Evolutionary conservation across 2,113 vertebrate species (phyloP).

Genomic region (Manacus vitellinus): DNA sequence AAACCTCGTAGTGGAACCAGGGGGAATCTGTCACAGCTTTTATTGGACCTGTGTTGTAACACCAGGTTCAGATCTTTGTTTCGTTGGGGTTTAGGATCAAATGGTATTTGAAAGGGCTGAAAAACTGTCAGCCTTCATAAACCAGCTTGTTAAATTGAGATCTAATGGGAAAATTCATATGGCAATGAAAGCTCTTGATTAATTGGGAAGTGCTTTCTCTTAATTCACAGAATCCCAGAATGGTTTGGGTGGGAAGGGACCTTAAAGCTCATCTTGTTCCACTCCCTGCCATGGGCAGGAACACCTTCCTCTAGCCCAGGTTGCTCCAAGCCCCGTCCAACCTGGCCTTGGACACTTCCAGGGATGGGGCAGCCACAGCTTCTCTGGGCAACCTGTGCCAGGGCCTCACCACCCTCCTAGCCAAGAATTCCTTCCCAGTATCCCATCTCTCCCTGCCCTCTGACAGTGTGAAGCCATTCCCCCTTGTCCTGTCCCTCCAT

Average conservation of each 20-base stretch:
- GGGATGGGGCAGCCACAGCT: not conserved
- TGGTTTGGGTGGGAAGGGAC: not conserved
- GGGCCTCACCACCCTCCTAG: rapidly evolving
- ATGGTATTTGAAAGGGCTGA: not conserved
- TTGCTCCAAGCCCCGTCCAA: rapidly evolving
- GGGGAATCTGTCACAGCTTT: not conserved
- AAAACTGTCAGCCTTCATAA: not conserved
- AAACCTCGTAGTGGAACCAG: not conserved
- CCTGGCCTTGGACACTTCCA: not conserved
- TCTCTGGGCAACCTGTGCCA: rapidly evolving
- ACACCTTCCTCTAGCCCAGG: not conserved
- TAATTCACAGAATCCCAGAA: not conserved
- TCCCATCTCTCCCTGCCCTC: rapidly evolving
- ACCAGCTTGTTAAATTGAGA: not conserved
- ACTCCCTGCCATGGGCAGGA: not conserved
- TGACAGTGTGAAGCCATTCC: not conserved
- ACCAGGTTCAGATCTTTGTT: not conserved
- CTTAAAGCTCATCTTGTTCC: not conserved
- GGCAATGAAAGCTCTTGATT: not conserved
- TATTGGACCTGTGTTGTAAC: not conserved
- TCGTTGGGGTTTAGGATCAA: not conserved
- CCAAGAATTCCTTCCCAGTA: rapidly evolving
- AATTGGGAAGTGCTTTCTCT: not conserved
- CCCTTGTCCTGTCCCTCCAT: not conserved
- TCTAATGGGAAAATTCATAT: not conserved